Evolutionary conservation across 2,113 vertebrate genomes (phyloP).

Genomic region (Aythya baeri): DNA sequence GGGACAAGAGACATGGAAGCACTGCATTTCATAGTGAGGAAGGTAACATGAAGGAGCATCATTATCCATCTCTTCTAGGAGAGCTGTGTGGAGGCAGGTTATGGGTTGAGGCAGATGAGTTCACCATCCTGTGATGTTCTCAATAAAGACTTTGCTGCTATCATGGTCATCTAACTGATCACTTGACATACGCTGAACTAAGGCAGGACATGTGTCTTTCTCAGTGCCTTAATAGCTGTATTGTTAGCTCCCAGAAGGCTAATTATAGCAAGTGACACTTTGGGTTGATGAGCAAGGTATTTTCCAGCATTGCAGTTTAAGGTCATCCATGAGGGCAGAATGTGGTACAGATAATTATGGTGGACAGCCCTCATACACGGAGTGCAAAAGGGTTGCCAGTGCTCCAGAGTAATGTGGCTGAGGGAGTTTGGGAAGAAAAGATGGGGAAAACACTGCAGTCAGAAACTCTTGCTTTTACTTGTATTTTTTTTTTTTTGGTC

Average conservation of each 20-base stretch:
- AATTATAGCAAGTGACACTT: conserved; percentile 55
- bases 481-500: background rate
- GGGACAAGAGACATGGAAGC: background rate
- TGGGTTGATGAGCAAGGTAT: conserved; percentile 12
- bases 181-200: background rate
- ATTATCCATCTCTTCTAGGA: background rate
- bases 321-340: conserved; percentile 2
- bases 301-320: conserved; percentile 41
- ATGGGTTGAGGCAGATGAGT: background rate
- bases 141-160: background rate
- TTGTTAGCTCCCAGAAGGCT: conserved; percentile 13
- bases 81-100: background rate
- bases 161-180: background rate
- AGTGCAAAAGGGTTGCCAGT: background rate
- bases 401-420: background rate
- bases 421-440: background rate
- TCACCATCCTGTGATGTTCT: background rate
- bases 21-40: rapidly evolving
- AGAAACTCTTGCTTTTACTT: background rate
- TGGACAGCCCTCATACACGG: background rate
- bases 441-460: background rate
- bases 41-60: background rate
- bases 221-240: background rate
- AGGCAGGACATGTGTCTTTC: conserved; percentile 5
- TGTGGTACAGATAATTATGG: background rate